Evolutionary conservation across 1,140 invertebrate genomes (phyloP).

Genomic region (Latrodectus geometricus): DNA sequence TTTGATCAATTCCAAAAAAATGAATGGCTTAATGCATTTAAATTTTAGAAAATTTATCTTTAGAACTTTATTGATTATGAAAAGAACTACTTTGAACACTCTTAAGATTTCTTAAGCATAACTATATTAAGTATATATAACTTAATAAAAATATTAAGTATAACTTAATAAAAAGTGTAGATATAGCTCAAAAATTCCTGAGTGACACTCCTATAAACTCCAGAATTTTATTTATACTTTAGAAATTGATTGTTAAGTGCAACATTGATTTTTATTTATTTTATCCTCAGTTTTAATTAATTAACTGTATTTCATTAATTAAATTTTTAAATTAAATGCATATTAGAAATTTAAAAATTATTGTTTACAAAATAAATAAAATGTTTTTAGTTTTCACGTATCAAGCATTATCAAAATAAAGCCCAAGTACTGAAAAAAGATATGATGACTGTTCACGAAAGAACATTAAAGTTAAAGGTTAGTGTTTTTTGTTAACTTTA

Average conservation of each 20-base stretch:
- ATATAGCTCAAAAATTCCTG: too few relatives aligned
- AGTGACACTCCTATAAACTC: too few relatives aligned
- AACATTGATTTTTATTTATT: not conserved
- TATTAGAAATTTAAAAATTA: not conserved
- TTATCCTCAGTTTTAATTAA: not conserved
- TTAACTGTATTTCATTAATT: not conserved
- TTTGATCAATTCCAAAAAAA: too few relatives aligned
- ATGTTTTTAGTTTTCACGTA: conserved; percentile 33
- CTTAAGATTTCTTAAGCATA: too few relatives aligned
- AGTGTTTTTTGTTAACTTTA: not conserved
- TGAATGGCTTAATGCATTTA: too few relatives aligned
- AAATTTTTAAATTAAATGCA: not conserved
- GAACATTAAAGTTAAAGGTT: conserved; percentile 48
- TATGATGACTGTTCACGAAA: conserved; percentile 38
- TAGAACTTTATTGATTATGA: too few relatives aligned
- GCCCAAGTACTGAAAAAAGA: conserved; percentile 37
- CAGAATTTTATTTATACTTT: not conserved
- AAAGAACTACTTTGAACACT: too few relatives aligned
- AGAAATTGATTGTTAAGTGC: not conserved
- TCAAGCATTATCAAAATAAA: conserved; percentile 40
- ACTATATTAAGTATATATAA: too few relatives aligned
- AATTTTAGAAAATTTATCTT: too few relatives aligned
- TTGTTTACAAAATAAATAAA: too few relatives aligned
- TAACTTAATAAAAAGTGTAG: too few relatives aligned
- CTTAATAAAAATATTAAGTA: too few relatives aligned